Conservation (phyloP, 2,888 invertebrate species). For the Drosophila mulleri region DNA sequence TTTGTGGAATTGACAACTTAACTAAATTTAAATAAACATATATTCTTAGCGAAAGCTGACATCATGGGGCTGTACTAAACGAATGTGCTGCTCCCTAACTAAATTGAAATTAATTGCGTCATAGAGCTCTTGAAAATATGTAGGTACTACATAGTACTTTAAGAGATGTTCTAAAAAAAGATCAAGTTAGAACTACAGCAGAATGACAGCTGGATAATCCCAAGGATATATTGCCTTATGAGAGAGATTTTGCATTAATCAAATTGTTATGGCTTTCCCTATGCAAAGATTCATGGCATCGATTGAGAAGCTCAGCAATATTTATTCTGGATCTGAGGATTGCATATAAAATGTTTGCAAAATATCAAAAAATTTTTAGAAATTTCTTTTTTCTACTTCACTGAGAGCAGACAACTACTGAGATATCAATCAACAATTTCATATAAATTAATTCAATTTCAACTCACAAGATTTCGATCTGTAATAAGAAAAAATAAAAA, state of each 20-base stretch:
- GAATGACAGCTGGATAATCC: not conserved
- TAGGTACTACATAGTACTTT: not conserved
- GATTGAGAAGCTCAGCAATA: too few species aligned
- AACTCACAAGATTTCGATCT: too few species aligned
- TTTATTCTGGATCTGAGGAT: too few species aligned
- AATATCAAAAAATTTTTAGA: too few species aligned
- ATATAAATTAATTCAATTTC: too few species aligned
- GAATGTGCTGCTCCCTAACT: not conserved
- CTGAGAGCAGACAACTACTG: not conserved
- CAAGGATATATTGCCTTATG: not conserved
- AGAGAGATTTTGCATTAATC: not conserved
- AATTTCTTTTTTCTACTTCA: not conserved
- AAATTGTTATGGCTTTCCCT: too few species aligned
- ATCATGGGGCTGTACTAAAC: constrained; percentile 31
- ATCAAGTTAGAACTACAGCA: too few species aligned
- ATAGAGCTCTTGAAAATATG: not conserved
- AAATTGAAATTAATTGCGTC: not conserved
- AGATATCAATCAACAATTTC: too few species aligned
- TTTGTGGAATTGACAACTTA: constrained; percentile 53
- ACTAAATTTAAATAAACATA: constrained; percentile 19
- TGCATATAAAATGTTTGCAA: too few species aligned
- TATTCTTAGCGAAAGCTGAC: constrained; percentile 32
- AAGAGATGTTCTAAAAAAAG: not conserved
- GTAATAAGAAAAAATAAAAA: not conserved
- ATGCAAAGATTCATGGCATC: too few species aligned